Evolutionary conservation across 2,113 vertebrate genomes (phyloP).

Genomic region (Rhinopomastus cyanomelas): DNA sequence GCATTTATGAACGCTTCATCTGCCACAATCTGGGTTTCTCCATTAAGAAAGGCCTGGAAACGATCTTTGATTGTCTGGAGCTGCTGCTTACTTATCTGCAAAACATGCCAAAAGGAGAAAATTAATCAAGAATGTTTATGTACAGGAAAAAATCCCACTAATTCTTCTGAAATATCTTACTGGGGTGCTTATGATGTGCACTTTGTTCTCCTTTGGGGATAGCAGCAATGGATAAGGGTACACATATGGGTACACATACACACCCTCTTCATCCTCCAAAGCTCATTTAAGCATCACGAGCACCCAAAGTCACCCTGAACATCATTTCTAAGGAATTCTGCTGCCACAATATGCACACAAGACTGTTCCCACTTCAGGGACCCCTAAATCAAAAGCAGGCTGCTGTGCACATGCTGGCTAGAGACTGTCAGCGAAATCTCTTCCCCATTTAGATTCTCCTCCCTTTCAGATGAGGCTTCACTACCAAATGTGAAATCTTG

Average conservation of each 20-base stretch:
- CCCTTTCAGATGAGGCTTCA: not conserved
- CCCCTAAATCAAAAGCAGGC: not conserved
- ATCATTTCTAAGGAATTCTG: not conserved
- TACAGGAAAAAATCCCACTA: not conserved
- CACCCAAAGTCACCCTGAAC: not conserved
- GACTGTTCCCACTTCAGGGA: not conserved
- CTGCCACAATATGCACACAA: not conserved
- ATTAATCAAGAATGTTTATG: not conserved
- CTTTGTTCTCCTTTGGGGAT: not conserved
- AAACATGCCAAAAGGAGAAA: constrained; percentile 43
- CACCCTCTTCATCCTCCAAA: not conserved
- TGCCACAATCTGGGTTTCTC: constrained; percentile 97
- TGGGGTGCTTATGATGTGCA: not conserved
- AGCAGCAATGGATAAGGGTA: not conserved
- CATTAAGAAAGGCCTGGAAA: constrained; percentile 94
- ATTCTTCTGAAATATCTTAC: not conserved
- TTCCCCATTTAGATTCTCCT: not conserved
- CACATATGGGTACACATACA: rapidly evolving
- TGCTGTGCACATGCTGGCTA: not conserved
- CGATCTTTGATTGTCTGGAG: constrained; percentile 96
- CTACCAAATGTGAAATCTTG: not conserved
- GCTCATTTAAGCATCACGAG: not conserved
- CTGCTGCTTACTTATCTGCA: constrained; percentile 96
- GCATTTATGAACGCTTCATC: constrained; percentile 99
- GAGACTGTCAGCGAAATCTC: not conserved